Evolutionary conservation across 2,888 invertebrate species (phyloP), one percentile per base, ranked within the genome.

Genomic region (Steinernema scapterisci): DNA sequence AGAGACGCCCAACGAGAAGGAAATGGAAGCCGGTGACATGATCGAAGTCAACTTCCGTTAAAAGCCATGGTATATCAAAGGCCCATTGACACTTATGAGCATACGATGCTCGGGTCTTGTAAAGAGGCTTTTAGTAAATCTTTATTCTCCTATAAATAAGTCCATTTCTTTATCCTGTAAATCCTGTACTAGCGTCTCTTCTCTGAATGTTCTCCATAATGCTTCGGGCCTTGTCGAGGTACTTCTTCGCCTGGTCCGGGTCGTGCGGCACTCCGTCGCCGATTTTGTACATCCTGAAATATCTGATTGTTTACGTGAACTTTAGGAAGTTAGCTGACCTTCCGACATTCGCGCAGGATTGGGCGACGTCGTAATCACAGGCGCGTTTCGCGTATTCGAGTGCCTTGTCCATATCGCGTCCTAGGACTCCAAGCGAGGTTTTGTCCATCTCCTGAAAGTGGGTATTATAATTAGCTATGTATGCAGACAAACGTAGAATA

Each of bases 261-360:
- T 86, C 78, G 63, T 84, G 83, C 23, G 79, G 79, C 11, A 86
- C 77, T 7, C 86, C 86, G 74, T 86, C 86, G n/a, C 85, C 85
- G 19, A 85, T 70, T 70, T 85, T 80, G 76, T 78, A 84, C 79
- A 86, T 86, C 88, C 93, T 92, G 86, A 56, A 80, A 72, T 7
- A 19, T 6, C 3, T 45, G 21, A 46, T n/a, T n/a, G 11, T 19
- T 73, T 63, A 7, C 2, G 13, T 38, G 0, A n/a, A 11, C 21
- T 63, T 25, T 38, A 7, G 19, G 31, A 51, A 9, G 43, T 38
- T n/a, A 13, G 73, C 21, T 13, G n/a, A 83, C 83, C 83, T 79
- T 1, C 94, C 92, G 0, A 95, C 90, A 89, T 96, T 96, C 0
- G 93, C 92, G 89, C 97, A 97, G 0, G 94, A 93, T 86, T 92